Evolutionary conservation across 2,888 invertebrate species (phyloP).

Genomic region (Limnephilus lunatus): DNA sequence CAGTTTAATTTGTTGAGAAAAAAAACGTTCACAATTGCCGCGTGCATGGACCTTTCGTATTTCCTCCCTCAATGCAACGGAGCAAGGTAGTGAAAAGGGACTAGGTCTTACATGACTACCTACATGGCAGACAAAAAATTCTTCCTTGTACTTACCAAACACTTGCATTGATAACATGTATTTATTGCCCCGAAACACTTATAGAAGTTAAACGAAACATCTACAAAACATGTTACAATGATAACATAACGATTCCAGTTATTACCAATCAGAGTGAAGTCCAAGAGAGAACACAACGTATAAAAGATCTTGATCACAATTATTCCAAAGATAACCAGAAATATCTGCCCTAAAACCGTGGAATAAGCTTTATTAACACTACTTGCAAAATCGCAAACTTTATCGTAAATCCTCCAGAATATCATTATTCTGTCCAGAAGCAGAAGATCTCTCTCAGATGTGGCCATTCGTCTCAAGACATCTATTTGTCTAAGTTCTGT

Average conservation of each 20-base stretch:
- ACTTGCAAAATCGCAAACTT: neutral
- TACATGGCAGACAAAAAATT: too few relatives aligned
- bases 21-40: too few relatives aligned
- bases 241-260: neutral
- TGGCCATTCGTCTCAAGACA: too few relatives aligned
- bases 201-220: neutral
- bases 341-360: neutral
- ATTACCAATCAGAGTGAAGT: neutral
- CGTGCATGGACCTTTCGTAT: too few relatives aligned
- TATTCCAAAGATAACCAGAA: neutral
- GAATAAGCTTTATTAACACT: neutral
- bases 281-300: neutral
- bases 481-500: neutral
- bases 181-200: neutral
- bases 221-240: neutral
- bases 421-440: neutral
- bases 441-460: neutral
- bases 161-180: neutral
- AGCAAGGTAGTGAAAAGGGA: too few relatives aligned
- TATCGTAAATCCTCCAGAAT: neutral
- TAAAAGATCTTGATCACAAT: neutral
- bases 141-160: neutral
- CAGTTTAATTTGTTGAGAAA: too few relatives aligned
- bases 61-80: too few relatives aligned
- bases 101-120: too few relatives aligned